Evolutionary conservation across 2,888 invertebrate genomes (phyloP), one percentile per base, ranked within the genome.

Genomic region (Euzophera pinguis): DNA sequence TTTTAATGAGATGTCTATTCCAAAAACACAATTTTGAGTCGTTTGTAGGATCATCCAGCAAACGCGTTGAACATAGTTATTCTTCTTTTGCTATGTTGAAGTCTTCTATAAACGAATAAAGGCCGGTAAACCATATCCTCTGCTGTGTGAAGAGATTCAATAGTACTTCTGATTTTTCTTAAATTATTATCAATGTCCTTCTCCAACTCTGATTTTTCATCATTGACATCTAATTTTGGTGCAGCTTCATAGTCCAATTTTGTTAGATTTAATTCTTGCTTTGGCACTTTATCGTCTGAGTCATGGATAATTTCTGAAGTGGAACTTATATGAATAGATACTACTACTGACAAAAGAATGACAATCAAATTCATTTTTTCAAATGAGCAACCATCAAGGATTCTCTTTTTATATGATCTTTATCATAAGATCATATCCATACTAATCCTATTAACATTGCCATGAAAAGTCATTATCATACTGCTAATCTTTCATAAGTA

Each of bases 1-100:
- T n/a, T n/a, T n/a, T n/a, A n/a, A n/a, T n/a, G n/a, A n/a, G n/a
- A n/a, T n/a, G n/a, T n/a, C n/a, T n/a, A n/a, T n/a, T n/a, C n/a
- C n/a, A n/a, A n/a, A n/a, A n/a, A n/a, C n/a, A n/a, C n/a, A n/a
- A n/a, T n/a, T n/a, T n/a, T n/a, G n/a, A n/a, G n/a, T n/a, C n/a
- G n/a, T n/a, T n/a, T n/a, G n/a, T n/a, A 22, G 2, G 22, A 22
- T 10, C 83, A 88, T 62, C 89, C 89, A 57, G 81, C 83, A 63
- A 89, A 89, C 8, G 89, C 68, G 60, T 88, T 88, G 48, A 65
- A 88, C 84, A 88, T 85, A 27, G 76, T 85, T 5, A 89, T 84
- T 60, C 83, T 76, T 54, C 81, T 68, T 67, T 82, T 89, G 53
- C 73, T 84, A 41, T 89, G 88, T 56, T 83, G 83, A 35, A 89